Conservation (phyloP, 2,797 vertebrate species). For the Melanogrammus aeglefinus region DNA sequence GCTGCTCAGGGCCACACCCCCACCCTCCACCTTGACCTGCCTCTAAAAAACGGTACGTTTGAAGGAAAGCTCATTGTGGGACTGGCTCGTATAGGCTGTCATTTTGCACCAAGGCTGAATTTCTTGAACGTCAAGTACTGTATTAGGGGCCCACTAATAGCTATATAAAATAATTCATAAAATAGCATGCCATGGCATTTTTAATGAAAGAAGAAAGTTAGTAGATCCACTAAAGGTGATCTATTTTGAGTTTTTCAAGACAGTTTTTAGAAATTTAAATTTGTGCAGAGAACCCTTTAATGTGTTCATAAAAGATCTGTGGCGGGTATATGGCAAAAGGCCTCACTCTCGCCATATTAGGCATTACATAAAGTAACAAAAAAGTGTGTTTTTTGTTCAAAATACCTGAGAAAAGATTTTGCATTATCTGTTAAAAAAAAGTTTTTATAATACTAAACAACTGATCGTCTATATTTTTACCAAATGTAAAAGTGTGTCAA, state of each 20-base stretch:
- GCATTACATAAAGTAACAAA: not conserved
- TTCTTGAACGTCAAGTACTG: too few relatives aligned
- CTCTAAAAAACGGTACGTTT: too few relatives aligned
- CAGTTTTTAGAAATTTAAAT: not conserved
- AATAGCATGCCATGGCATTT: too few relatives aligned
- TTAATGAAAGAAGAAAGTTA: not conserved
- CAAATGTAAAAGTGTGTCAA: not conserved
- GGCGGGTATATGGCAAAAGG: not conserved
- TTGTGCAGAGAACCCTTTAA: not conserved
- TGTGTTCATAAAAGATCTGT: not conserved
- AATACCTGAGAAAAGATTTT: conserved; percentile 3
- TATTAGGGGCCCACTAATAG: too few relatives aligned
- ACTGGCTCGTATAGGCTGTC: too few relatives aligned
- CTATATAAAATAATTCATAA: too few relatives aligned
- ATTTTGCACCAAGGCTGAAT: too few relatives aligned
- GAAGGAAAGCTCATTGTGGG: too few relatives aligned
- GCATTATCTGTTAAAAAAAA: not conserved
- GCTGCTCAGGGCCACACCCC: too few relatives aligned
- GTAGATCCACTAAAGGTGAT: too few relatives aligned
- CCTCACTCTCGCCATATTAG: not conserved
- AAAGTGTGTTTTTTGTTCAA: not conserved
- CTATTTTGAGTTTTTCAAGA: not conserved
- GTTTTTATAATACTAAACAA: not conserved
- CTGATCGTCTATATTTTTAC: not conserved
- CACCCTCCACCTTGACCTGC: too few relatives aligned